These are phyloP conservation scores for Cynopterus brachyotis DNA, from an alignment of 2,113 vertebrate species.

Conservation along the genomic window DNA sequence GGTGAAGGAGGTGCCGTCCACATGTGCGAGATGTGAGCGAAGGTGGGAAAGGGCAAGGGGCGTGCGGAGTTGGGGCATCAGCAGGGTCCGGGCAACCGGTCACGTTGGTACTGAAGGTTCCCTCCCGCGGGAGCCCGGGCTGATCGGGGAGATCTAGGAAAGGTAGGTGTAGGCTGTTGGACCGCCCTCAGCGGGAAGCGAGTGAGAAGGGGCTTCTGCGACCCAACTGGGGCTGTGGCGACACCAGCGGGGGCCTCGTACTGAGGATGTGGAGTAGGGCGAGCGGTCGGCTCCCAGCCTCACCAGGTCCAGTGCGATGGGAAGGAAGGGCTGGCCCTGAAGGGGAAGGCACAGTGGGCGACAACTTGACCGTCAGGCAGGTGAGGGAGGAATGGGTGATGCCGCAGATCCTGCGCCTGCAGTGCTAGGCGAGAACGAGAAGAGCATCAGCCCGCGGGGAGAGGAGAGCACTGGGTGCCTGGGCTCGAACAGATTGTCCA, in stretches of 20 bases:
- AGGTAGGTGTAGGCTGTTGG: background rate
- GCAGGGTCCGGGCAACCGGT: background rate
- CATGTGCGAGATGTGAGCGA: background rate
- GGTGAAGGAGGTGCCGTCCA: background rate
- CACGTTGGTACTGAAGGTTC: background rate
- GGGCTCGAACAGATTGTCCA: too few relatives aligned
- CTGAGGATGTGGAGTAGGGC: background rate
- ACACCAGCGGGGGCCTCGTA: background rate
- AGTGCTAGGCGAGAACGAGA: background rate
- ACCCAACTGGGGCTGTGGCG: background rate
- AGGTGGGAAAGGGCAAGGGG: background rate
- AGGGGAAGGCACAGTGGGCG: background rate
- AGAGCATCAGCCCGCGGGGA: background rate
- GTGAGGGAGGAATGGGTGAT: background rate
- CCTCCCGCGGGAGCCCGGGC: fast-evolving
- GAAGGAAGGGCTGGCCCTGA: background rate
- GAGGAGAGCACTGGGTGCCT: background rate
- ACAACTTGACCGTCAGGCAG: background rate
- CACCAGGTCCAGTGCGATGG: background rate
- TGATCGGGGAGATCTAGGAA: background rate
- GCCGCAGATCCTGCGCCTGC: background rate
- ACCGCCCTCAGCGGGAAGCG: background rate
- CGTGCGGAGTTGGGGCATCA: background rate
- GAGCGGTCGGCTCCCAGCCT: background rate
- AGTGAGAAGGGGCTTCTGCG: background rate